phyloP scores from a whole-genome alignment of 2,113 vertebrate genomes.

The Eleginops maclovinus region DNA sequence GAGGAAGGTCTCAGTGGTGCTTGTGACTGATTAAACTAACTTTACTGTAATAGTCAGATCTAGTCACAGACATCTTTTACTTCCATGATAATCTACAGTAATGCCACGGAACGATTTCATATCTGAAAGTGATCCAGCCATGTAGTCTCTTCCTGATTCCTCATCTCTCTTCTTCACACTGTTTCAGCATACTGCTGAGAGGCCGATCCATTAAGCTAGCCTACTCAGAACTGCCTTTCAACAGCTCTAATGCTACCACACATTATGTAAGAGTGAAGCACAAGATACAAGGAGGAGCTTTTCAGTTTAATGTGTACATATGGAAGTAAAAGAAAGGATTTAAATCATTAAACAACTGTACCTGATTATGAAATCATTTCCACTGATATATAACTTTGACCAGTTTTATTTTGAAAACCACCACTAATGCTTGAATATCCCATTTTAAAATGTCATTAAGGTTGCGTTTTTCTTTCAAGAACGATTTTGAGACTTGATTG shows the following conservation, averaged over 20 bases:
- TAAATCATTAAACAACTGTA: background rate
- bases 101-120: conserved; percentile 60
- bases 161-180: conserved; percentile 23
- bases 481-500: no score
- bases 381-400: background rate
- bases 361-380: background rate
- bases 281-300: background rate
- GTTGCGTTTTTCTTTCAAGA: no score
- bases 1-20: conserved; percentile 54
- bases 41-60: conserved; percentile 41
- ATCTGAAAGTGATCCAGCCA: conserved; percentile 31
- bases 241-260: conserved; percentile 2
- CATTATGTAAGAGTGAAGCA: conserved; percentile 44
- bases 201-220: conserved; percentile 5
- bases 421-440: background rate
- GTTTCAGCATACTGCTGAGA: background rate
- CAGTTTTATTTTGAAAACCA: background rate
- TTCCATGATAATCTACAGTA: conserved; percentile 24
- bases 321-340: background rate
- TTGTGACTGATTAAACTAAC: conserved; percentile 60
- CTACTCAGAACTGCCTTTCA: conserved; percentile 35
- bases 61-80: conserved; percentile 9
- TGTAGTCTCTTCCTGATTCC: conserved; percentile 10
- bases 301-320: conserved; percentile 2
- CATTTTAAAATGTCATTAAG: background rate